Percentiles rank a stretch among this genome's conserved stretches.
phyloP scores from a whole-genome alignment of 1,140 invertebrate genomes.

The Ladona fulva region DNA sequence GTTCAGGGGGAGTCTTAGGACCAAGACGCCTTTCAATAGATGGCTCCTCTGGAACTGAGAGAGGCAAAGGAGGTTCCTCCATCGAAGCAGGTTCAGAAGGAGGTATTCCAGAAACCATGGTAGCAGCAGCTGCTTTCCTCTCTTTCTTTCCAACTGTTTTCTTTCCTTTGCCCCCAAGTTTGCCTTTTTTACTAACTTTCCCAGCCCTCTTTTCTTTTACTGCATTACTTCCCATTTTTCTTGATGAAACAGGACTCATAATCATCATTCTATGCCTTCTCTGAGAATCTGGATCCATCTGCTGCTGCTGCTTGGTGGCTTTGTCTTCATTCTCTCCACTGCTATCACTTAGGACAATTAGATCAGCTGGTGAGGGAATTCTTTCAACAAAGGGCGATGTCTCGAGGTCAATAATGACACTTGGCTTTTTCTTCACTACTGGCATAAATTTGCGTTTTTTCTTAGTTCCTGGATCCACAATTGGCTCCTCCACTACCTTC shows the following conservation, averaged over 20 bases:
- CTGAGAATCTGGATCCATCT: not conserved
- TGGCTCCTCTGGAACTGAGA: not conserved
- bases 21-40: slow-evolving; percentile 32
- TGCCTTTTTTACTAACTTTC: not conserved
- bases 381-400: slow-evolving; percentile 72
- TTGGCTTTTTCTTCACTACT: slow-evolving; percentile 45
- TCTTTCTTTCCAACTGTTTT: not conserved
- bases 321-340: slow-evolving; percentile 49
- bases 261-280: not conserved
- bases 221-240: not conserved
- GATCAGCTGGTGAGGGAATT: slow-evolving; percentile 64
- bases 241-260: not conserved
- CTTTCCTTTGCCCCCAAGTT: not conserved
- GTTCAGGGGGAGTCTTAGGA: slow-evolving; percentile 65
- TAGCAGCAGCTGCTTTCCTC: not conserved
- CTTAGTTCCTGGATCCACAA: slow-evolving; percentile 12
- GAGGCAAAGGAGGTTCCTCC: not conserved
- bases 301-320: slow-evolving; percentile 22
- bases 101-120: not conserved
- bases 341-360: slow-evolving; percentile 73
- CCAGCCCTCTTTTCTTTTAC: not conserved
- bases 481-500: slow-evolving; percentile 18
- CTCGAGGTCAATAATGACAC: slow-evolving; percentile 76
- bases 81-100: not conserved
- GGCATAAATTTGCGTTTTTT: slow-evolving; percentile 13